Conservation (phyloP, 2,113 vertebrate genomes). For the Sylvietta virens region DNA sequence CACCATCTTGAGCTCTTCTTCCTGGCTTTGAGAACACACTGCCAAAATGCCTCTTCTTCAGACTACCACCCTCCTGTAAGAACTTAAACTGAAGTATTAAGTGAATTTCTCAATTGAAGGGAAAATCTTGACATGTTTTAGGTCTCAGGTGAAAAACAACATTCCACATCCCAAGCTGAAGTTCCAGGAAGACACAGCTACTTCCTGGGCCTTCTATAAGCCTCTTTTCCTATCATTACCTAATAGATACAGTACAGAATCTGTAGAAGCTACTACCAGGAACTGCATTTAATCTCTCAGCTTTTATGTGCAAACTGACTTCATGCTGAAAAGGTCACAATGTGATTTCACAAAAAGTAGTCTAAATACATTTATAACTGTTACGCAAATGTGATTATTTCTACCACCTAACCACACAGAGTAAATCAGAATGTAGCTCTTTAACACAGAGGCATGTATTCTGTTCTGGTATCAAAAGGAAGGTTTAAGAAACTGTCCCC, state of each 20-base stretch:
- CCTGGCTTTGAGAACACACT: background rate
- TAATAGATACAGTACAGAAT: accelerated
- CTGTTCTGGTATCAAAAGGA: background rate
- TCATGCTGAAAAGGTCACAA: background rate
- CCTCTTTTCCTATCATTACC: background rate
- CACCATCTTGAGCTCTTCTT: background rate
- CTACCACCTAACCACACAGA: background rate
- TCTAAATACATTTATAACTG: background rate
- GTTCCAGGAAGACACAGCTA: background rate
- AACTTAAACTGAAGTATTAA: background rate
- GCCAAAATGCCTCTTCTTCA: background rate
- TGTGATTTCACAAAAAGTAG: background rate
- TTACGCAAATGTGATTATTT: background rate
- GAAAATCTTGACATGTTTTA: background rate
- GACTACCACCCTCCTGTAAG: background rate
- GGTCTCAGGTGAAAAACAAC: background rate
- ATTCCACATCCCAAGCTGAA: background rate
- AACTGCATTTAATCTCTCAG: background rate
- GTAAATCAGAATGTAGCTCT: background rate
- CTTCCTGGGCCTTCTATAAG: background rate
- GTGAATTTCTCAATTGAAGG: background rate
- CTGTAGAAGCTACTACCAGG: background rate
- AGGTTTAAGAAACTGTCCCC: background rate
- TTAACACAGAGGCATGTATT: background rate
- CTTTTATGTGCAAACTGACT: background rate